Base-by-base conservation (phyloP, 2,113 vertebrate species). In the Melanerpes aurifrons region DNA sequence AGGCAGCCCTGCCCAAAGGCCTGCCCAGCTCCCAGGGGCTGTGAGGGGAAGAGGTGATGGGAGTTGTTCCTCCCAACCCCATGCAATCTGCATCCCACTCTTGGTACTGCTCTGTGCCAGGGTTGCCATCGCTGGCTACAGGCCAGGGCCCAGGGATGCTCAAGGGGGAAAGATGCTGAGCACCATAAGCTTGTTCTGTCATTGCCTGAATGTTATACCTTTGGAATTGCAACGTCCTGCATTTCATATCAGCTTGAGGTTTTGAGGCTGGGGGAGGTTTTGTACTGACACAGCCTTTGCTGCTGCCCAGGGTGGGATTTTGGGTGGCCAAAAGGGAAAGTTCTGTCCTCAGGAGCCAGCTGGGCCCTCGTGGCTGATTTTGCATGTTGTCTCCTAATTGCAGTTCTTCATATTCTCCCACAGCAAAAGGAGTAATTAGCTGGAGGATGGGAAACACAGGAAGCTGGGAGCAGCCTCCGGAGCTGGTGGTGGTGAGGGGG, bases 241-340 rank as follows among this genome's bases (percentile, higher is more conserved):
- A 37, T 31, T 61, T 56, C 0, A 0, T 63, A 15, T 28, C 70
- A 53, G 28, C 63, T 82, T 0, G 0, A 73, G 43, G 26, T 70
- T 67, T 67, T 15, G 6, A 12, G 50, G 16, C 14, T 9, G 48
- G 47, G 37, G 10, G 18, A 12, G 4, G 3, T 40, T 89, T 87
- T 56, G 31, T 67, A 24, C 35, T 1, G 1, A 63, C 86, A 48
- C 28, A 17, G 11, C 40, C 8, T 48, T 76, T 80, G 59, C 63
- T 2, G 4, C 82, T 84, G 35, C 48, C 35, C 31, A 25, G 56
- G 67, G 37, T 0, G 2, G 24, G 0, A n/a, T 70, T 56, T 69
- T 47, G 58, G 12, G 8, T 25, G n/a, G 25, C 40, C 2, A 6
- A 18, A n/a, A 74, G 17, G 32, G 54, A 73, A 48, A 59, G 53